Percentiles rank a stretch among this genome's conserved stretches.
phyloP scores from a whole-genome alignment of 2,888 invertebrate genomes.

The Esperia sulphurella region DNA sequence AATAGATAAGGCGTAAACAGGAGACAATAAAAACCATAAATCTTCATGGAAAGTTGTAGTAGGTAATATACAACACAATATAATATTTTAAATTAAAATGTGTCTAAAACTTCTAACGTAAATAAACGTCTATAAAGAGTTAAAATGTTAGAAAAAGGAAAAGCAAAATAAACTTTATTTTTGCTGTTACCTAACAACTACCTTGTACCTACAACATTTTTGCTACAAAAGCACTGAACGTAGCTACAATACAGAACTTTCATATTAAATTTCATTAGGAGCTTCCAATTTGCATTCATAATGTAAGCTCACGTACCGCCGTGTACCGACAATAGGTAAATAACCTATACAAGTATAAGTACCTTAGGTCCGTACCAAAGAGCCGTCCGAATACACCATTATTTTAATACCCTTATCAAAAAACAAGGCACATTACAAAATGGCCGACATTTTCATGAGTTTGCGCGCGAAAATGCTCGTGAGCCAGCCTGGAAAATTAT shows the following conservation, averaged over 20 bases:
- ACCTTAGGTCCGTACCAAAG: conserved; percentile 26
- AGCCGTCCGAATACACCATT: conserved; percentile 67
- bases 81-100: too few species aligned
- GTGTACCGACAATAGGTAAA: neutral
- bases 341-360: conserved; percentile 47
- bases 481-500: conserved; percentile 77
- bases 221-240: neutral
- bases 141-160: too few species aligned
- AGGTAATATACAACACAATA: too few species aligned
- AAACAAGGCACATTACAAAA: conserved; percentile 79
- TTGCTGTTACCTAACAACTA: too few species aligned
- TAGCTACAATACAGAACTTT: neutral
- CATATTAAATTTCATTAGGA: conserved; percentile 56
- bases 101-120: too few species aligned
- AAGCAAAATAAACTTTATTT: too few species aligned
- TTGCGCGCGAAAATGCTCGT: conserved; percentile 73
- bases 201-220: too few species aligned
- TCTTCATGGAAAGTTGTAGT: too few species aligned
- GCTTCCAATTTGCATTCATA: conserved; percentile 69
- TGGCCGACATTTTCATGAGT: conserved; percentile 75
- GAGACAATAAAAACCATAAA: too few species aligned
- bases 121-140: too few species aligned
- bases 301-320: conserved; percentile 67
- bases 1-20: too few species aligned
- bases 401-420: conserved; percentile 79